Conservation (phyloP, 1,140 invertebrate species). For the Pseudobourletiella spinata region DNA sequence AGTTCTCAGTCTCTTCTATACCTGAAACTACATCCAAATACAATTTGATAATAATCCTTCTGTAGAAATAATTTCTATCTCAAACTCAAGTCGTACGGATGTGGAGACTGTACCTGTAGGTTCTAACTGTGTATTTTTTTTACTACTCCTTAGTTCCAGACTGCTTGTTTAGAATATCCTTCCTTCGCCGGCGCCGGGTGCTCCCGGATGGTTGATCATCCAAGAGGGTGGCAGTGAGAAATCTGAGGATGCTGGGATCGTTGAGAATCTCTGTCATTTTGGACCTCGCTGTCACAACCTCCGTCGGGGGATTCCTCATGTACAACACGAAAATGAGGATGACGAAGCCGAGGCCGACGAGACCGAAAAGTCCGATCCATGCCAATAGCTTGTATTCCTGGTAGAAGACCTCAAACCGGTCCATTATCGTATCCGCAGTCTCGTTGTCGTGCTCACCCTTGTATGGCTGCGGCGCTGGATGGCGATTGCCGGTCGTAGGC, state of each 20-base stretch:
- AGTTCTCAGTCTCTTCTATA: not conserved
- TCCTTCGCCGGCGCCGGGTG: not conserved
- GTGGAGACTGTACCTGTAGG: no score
- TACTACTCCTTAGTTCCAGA: not conserved
- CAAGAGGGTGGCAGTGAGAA: slow-evolving; percentile 5
- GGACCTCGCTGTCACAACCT: slow-evolving; percentile 29
- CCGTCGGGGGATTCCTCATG: slow-evolving; percentile 34
- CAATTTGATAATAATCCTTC: not conserved
- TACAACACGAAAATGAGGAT: slow-evolving; percentile 24
- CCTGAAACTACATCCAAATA: not conserved
- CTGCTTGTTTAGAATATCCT: not conserved
- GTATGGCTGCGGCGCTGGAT: not conserved
- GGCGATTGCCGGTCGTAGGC: not conserved
- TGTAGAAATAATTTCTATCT: not conserved
- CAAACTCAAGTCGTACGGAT: no score
- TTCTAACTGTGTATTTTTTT: not conserved
- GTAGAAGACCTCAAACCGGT: slow-evolving; percentile 26
- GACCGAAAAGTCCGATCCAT: slow-evolving; percentile 24
- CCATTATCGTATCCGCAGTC: slow-evolving; percentile 13
- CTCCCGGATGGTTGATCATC: not conserved
- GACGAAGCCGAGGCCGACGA: slow-evolving; percentile 9
- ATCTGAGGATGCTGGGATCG: slow-evolving; percentile 14
- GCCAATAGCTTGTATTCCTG: slow-evolving; percentile 30
- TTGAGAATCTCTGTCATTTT: slow-evolving; percentile 2
- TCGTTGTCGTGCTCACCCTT: not conserved